Evolutionary conservation across 2,888 invertebrate genomes (phyloP), one percentile per base, ranked within the genome.

Genomic region (Carabus problematicus): DNA sequence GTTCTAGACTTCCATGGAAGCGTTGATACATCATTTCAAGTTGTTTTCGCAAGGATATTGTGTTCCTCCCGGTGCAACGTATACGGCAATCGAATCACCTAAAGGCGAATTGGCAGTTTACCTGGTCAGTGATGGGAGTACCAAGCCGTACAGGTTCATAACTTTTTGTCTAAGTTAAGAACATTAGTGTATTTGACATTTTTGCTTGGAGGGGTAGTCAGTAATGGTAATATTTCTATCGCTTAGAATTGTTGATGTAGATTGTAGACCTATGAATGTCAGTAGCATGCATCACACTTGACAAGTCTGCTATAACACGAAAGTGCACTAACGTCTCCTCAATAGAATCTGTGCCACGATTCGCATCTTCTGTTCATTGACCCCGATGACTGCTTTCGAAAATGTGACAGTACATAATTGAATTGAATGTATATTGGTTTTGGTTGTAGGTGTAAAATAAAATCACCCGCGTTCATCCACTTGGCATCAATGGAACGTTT

Each of bases 41-140:
- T 84, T 92, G 70, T 95, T 90, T 79, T 87, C 90, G 1, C 90
- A 92, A 80, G 95, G 95, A 0, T 92, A 89, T 79, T 84, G 85
- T 39, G 94, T 96, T 18, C 95, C 95, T 0, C 92, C 95, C 14
- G 95, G 95, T 0, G 80, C 85, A 1, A 93, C 93, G 0, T 96
- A 95, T 76, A 90, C 91, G 0, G 86, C 89, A 29, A 85, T 89
- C 1, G 95, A 96, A 81, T 89, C 89, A 67, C 95, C 95, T 0
- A 96, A 94, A 85, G 91, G 80, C n/a, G 95, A 96, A 81, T 87
- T 95, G 79, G 95, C 94, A 1, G 85, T 96, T 1, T 95, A 94
- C 79, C 84, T 96, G 76, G 91, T 95, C 1, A 89, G 95, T 0
- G 94, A 96, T 80, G 95, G 96, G 4, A 86, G 88, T 1, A 88